These are phyloP conservation scores for Cydia amplana DNA, from an alignment of 1,140 invertebrate species.

Conservation along the genomic window DNA sequence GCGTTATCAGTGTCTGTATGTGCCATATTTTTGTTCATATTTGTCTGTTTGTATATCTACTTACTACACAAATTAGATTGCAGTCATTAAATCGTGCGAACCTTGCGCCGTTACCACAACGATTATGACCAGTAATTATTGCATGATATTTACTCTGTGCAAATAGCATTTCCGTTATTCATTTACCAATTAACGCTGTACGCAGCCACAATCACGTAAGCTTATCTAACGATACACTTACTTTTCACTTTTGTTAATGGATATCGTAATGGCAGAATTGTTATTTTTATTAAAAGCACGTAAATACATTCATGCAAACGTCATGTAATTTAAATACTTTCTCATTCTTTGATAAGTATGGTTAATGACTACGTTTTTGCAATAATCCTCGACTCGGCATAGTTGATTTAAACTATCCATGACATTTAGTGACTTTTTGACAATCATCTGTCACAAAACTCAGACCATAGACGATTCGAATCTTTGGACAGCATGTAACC, in stretches of 20 bases:
- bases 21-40: slow-evolving; percentile 24
- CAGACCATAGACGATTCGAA: not conserved
- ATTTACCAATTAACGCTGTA: slow-evolving; percentile 6
- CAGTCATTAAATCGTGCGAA: not conserved
- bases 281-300: slow-evolving; percentile 5
- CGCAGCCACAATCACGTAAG: slow-evolving; percentile 16
- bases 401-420: not conserved
- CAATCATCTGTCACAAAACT: not conserved
- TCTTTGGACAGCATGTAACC: not conserved
- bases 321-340: not conserved
- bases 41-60: not conserved
- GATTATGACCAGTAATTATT: slow-evolving; percentile 13
- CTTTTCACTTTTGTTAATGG: slow-evolving; percentile 24
- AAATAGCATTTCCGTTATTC: slow-evolving; percentile 20
- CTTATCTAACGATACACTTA: slow-evolving; percentile 16
- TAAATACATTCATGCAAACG: not conserved
- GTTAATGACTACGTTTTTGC: no score
- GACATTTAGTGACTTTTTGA: not conserved
- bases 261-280: slow-evolving; percentile 12
- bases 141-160: slow-evolving; percentile 3
- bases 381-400: no score
- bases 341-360: not conserved
- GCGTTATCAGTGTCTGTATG: no score
- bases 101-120: slow-evolving; percentile 3
- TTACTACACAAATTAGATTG: not conserved